Base-by-base conservation (phyloP, 92 coral and sea anemone species). In the Porites evermanni region DNA sequence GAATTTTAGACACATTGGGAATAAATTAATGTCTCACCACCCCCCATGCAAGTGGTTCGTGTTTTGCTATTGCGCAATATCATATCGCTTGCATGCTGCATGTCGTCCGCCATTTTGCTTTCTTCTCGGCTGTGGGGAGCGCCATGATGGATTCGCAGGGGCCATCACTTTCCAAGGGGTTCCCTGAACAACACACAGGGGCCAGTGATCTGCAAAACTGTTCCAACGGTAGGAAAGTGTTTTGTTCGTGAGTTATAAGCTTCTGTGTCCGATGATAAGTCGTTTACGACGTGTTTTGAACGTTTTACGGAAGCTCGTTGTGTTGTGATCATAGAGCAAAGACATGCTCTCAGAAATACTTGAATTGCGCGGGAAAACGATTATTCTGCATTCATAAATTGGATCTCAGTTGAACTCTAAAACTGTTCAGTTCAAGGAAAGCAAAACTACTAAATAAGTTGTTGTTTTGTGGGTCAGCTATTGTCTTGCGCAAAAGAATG, bases 81-180 rank as follows among this genome's bases (percentile, higher is more conserved):
- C 32, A 29, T 0, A 29, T 38, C 0, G 47, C 47, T 0, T 38
- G 47, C 47, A 38, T 26, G 74, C 66, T 74, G 72, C 7, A 64
- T 0, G 4, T 26, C 70, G 21, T 12, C 58, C 66, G 64, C 87
- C 87, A 83, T 83, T 52, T 83, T 83, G 56, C 73, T 74, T 72
- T 83, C 80, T 83, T 83, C 80, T 83, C 64, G 79, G 50, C 51
- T 70, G 92, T 87, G 92, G 96, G 99, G 99, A 92, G 98, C 93
- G 94, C 97, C 97, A 93, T 87, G 94, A 94, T 91, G 90, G 98
- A 89, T 87, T 92, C 97, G 78, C 98, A 97, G 99, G 99, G 99
- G 95, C 99, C 93, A 90, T 82, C 83, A 20, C 70, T 90, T 89
- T 93, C 92, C 80, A 91, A 93, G 99, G 99, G 99, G 99, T 80